Evolutionary conservation across 2,888 invertebrate species (phyloP), one percentile per base, ranked within the genome.

Genomic region (Psococerastis gibbosa): DNA sequence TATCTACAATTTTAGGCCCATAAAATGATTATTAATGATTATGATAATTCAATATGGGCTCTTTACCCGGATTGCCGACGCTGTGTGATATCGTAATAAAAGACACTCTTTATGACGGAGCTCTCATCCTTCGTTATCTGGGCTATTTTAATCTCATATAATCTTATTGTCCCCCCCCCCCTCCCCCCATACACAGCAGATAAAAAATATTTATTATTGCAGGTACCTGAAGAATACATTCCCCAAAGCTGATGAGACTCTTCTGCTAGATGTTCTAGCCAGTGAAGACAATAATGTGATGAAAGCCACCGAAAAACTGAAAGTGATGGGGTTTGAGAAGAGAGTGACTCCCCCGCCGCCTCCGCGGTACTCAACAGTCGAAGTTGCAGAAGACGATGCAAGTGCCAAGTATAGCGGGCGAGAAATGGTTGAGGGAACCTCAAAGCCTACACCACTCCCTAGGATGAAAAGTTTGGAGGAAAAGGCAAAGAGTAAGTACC

Each of bases 171-270:
- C n/a, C n/a, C n/a, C n/a, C n/a, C n/a, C n/a, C n/a, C n/a, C n/a
- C n/a, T n/a, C n/a, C n/a, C n/a, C n/a, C n/a, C n/a, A n/a, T n/a
- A n/a, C n/a, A n/a, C n/a, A n/a, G n/a, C n/a, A n/a, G n/a, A n/a
- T n/a, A n/a, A n/a, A n/a, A n/a, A n/a, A n/a, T n/a, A n/a, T n/a
- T 51, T 49, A 48, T 53, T 57, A 20, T 60, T 61, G 44, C 64
- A 88, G 88, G 66, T 89, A 89, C 62, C 70, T 91, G 65, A 91
- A 89, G 63, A 84, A 80, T 54, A 75, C 89, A 53, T 91, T 88
- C 59, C 84, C 88, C 1, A 79, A 84, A 61, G 88, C 83, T 0
- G 89, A 91, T 54, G 89, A 89, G 60, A 84, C 82, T 17, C 60
- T 88, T 34, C 74, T 91, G 22, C 67, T 89, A 43, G 89, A 91